Evolutionary conservation across 2,888 invertebrate species (phyloP).

Genomic region (Microplitis manilae): DNA sequence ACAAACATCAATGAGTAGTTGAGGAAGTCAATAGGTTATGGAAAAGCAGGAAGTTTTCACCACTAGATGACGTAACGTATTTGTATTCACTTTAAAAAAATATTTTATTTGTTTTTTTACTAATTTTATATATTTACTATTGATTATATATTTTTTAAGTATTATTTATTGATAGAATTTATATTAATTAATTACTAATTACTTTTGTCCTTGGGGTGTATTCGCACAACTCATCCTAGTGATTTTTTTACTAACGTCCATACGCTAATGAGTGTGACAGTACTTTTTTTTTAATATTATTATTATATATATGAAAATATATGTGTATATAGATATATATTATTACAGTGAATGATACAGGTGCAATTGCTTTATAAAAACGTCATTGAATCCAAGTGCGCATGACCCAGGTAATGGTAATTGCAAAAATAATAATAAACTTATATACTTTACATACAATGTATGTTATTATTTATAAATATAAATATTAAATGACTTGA

Average conservation of each 20-base stretch:
- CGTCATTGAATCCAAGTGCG: constrained; percentile 34
- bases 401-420: constrained; percentile 39
- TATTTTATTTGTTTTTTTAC: background rate
- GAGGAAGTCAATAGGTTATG: constrained; percentile 48
- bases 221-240: constrained; percentile 42
- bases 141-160: background rate
- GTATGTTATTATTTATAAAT: background rate
- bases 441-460: background rate
- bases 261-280: constrained; percentile 51
- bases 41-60: constrained; percentile 41
- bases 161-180: constrained; percentile 26
- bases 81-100: background rate
- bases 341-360: constrained; percentile 31
- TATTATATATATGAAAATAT: background rate
- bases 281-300: constrained; percentile 18
- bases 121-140: background rate
- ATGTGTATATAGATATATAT: background rate
- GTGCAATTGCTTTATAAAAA: constrained; percentile 30
- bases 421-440: background rate
- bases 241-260: constrained; percentile 49
- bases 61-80: constrained; percentile 46
- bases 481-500: too few relatives aligned
- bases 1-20: constrained; percentile 43
- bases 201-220: constrained; percentile 52
- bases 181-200: constrained; percentile 39